Conservation (phyloP, 2,888 invertebrate species). For the Cryptus viduatorius region DNA sequence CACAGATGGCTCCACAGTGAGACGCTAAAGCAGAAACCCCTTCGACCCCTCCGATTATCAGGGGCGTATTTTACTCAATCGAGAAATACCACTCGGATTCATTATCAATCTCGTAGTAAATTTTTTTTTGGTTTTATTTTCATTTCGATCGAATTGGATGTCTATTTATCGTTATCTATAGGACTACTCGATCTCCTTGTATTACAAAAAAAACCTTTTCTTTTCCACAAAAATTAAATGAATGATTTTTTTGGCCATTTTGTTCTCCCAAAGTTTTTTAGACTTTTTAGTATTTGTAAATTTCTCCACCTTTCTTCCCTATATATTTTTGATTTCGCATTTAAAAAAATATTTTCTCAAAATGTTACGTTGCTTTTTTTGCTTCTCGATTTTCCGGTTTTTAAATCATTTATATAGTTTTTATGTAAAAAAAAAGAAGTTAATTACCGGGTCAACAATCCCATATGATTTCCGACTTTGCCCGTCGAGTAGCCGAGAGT, state of each 20-base stretch:
- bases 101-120: neutral
- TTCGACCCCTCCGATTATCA: slow-evolving; percentile 40
- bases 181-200: no score
- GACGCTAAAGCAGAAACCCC: slow-evolving; percentile 56
- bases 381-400: neutral
- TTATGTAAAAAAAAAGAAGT: no score
- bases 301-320: no score
- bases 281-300: neutral
- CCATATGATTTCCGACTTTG: neutral
- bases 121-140: neutral
- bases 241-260: neutral
- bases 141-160: neutral
- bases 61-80: slow-evolving; percentile 36
- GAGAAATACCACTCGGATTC: neutral
- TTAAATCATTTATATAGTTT: no score
- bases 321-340: neutral
- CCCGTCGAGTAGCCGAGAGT: neutral
- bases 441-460: no score
- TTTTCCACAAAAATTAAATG: no score
- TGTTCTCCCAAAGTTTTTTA: neutral
- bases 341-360: no score
- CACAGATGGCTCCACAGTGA: slow-evolving; percentile 80
- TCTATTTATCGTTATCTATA: neutral
- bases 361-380: no score
- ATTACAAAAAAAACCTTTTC: no score